Base-by-base conservation (phyloP, 92 coral and sea anemone species). In the Porites divaricata region DNA sequence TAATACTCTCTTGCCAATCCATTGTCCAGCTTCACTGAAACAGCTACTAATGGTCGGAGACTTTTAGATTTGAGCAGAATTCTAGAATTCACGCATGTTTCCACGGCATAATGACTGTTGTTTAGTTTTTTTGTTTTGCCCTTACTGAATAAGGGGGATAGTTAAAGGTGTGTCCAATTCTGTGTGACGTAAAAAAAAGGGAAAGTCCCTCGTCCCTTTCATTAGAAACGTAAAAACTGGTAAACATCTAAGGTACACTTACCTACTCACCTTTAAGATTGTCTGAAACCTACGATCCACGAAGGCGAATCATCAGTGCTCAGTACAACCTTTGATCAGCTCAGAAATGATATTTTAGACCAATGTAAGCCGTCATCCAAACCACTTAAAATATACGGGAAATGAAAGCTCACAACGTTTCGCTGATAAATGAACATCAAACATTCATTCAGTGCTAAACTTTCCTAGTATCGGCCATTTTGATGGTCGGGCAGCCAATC, bases 1-100 rank as follows among this genome's bases (percentile, higher is more conserved):
- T 49, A 14, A 22, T 12, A 14, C 83, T 78, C 66, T 77, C 72
- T 49, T 78, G 72, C 24, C 63, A 1, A 54, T 13, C 61, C 83
- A 78, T 78, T 25, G 49, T 54, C 57, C 74, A 70, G 74, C 6
- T 41, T 28, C 5, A 41, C 53, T 20, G 58, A 57, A 50, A 19
- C 41, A 72, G 63, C 8, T 50, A 17, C 24, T 66, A 35, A 54
- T 54, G 72, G 72, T 0, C 7, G n/a, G 72, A 67, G 26, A 2
- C 70, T 66, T 22, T 67, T 35, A 35, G 45, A 67, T 0, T 15
- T 16, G 2, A 1, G 49, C 5, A 35, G 45, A 35, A 35, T 35
- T 35, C 45, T 35, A 35, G 45, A 35, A 35, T 35, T 35, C 7
- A 35, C 71, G 26, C 8, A 3, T 16, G 17, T 57, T 8, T 28